These are phyloP conservation scores for Vireo griseus DNA, from an alignment of 2,797 vertebrate species.

Conservation along the genomic window DNA sequence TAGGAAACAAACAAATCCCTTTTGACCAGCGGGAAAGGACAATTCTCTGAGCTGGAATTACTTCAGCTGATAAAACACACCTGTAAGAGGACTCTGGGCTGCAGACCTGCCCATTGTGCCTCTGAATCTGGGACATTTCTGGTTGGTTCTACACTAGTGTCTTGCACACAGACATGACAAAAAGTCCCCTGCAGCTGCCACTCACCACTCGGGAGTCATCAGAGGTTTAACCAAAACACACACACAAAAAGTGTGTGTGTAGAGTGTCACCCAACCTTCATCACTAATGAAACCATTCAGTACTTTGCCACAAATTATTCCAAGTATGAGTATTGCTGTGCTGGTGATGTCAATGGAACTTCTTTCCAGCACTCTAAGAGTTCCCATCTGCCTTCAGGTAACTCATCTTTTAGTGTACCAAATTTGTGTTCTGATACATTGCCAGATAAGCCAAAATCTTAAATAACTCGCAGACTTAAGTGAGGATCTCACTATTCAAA, in stretches of 20 bases:
- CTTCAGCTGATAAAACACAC: neutral
- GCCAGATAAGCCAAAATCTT: neutral
- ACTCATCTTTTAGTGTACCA: neutral
- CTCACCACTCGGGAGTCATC: fast-evolving
- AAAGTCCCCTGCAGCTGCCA: neutral
- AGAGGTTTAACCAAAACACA: neutral
- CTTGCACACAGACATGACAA: neutral
- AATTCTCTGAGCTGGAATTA: neutral
- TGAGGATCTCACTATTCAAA: neutral
- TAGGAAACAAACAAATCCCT: neutral
- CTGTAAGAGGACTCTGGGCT: neutral
- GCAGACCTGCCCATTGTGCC: neutral
- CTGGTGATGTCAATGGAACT: neutral
- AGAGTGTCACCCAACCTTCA: neutral
- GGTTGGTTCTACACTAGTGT: neutral
- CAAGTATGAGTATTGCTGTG: neutral
- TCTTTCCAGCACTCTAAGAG: neutral
- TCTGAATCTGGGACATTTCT: neutral
- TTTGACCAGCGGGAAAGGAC: neutral
- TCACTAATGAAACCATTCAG: neutral
- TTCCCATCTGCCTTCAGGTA: neutral
- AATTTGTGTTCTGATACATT: neutral
- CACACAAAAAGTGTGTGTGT: too few species aligned
- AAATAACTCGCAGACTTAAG: neutral
- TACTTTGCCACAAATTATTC: neutral